Base-by-base conservation (phyloP, 2,888 invertebrate genomes). In the Heliconius ethilla region DNA sequence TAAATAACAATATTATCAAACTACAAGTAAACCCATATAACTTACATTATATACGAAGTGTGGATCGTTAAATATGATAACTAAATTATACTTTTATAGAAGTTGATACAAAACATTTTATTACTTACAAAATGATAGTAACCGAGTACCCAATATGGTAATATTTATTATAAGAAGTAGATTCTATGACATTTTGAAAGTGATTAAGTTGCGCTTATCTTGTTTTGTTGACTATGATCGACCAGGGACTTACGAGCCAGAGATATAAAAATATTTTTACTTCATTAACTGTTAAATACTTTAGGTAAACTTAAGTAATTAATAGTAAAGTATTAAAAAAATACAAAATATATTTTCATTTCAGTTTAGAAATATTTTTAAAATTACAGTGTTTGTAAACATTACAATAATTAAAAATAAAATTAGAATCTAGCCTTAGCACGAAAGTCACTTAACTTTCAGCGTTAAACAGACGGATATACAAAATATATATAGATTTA, bases 391-490 rank as follows among this genome's bases (percentile, higher is more conserved):
- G n/a, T n/a, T 59, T 51, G 7, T 59, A n/a, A 10, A 10, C 3
- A 59, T 63, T 63, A 27, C 25, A 63, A 25, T 13, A 63, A 6
- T 27, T 37, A 33, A 25, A 25, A 15, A 25, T 69, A 67, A n/a
- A 22, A 3, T 3, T 11, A 37, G n/a, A 1, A 25, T 13, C 4
- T 63, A 27, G 15, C 13, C 27, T 63, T 63, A 15, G 27, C 13
- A 15, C 27, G 27, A 25, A 27, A 5, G 25, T 27, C 27, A 40
- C 7, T 1, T 7, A 3, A 69, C 3, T 11, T 40, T 27, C 29
- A 72, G 9, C 72, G 15, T n/a, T 72, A 27, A 40, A 25, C 59
- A 37, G 55, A 72, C 37, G 15, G 59, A 72, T 27, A 63, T 51
- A 70, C 51, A 70, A 29, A 11, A 1, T 2, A 37, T 25, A 11